phyloP scores from a whole-genome alignment of 2,888 invertebrate species.

The Andrena marginata region DNA sequence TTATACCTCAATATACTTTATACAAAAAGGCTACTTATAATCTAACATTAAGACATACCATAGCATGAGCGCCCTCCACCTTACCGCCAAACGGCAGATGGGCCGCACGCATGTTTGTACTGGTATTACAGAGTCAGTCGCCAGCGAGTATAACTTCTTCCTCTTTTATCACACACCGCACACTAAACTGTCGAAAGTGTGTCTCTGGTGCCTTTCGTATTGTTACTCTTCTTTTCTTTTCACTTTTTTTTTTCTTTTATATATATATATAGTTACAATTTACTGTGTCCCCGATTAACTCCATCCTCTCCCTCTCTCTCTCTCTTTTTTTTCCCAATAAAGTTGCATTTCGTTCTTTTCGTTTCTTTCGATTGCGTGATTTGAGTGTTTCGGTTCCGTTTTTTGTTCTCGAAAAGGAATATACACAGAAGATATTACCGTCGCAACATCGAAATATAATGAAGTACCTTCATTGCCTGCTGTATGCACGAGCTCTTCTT shows the following conservation, averaged over 20 bases:
- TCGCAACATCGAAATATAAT: conserved; percentile 70
- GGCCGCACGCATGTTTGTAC: conserved; percentile 84
- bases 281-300: conserved; percentile 79
- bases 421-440: conserved; percentile 60
- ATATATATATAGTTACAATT: conserved; percentile 79
- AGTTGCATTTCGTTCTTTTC: conserved; percentile 47
- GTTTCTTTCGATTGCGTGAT: conserved; percentile 57
- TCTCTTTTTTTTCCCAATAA: background rate
- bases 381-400: conserved; percentile 39
- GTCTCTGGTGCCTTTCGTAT: conserved; percentile 81
- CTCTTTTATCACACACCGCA: conserved; percentile 84
- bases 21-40: conserved; percentile 85
- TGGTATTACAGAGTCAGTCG: conserved; percentile 85
- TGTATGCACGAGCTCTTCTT: conserved; percentile 69
- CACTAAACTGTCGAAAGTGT: conserved; percentile 81
- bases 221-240: conserved; percentile 58
- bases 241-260: conserved; percentile 6
- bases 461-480: conserved; percentile 73
- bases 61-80: conserved; percentile 84
- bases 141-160: conserved; percentile 84
- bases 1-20: conserved; percentile 85
- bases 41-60: conserved; percentile 85
- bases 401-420: conserved; percentile 62
- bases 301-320: conserved; percentile 34
- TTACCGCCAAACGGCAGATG: conserved; percentile 77